Evolutionary conservation across 1,140 invertebrate species (phyloP).

Genomic region (Camponotus pennsylvanicus): DNA sequence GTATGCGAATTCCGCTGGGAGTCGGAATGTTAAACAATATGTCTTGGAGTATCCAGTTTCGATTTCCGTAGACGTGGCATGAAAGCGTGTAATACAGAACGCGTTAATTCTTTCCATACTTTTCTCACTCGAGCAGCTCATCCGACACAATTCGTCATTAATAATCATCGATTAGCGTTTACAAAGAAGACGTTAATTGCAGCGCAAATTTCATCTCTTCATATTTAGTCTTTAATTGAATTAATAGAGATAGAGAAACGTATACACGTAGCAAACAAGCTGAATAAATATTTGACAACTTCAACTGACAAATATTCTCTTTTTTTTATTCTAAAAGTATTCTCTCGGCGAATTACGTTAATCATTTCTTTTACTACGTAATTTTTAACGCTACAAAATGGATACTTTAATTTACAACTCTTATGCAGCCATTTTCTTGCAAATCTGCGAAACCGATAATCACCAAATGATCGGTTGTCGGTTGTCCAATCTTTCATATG

Average conservation of each 20-base stretch:
- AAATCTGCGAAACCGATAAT: not conserved
- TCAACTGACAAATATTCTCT: not conserved
- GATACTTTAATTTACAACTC: not conserved
- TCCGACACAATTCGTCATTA: slow-evolving; percentile 8
- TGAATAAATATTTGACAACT: not conserved
- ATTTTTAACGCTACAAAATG: not conserved
- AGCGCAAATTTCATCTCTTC: not conserved
- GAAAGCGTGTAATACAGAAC: not conserved
- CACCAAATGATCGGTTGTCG: not conserved
- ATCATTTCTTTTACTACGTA: not conserved
- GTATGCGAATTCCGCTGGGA: slow-evolving; percentile 39
- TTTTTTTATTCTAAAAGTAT: not conserved
- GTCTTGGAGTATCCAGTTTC: slow-evolving; percentile 50
- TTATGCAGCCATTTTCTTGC: not conserved
- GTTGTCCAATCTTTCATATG: not conserved
- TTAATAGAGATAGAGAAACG: slow-evolving; percentile 9
- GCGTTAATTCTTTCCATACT: not conserved
- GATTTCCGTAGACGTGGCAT: slow-evolving; percentile 53
- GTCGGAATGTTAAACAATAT: slow-evolving; percentile 63
- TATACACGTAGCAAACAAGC: not conserved
- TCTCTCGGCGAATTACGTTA: not conserved
- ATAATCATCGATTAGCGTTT: slow-evolving; percentile 8
- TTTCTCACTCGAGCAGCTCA: not conserved
- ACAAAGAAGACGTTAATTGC: not conserved
- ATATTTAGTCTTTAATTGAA: slow-evolving; percentile 2